Percentiles rank a stretch among this genome's conserved stretches.
These are phyloP conservation scores for Periphyllus acericola DNA, from an alignment of 2,888 invertebrate genomes.

Conservation along the genomic window DNA sequence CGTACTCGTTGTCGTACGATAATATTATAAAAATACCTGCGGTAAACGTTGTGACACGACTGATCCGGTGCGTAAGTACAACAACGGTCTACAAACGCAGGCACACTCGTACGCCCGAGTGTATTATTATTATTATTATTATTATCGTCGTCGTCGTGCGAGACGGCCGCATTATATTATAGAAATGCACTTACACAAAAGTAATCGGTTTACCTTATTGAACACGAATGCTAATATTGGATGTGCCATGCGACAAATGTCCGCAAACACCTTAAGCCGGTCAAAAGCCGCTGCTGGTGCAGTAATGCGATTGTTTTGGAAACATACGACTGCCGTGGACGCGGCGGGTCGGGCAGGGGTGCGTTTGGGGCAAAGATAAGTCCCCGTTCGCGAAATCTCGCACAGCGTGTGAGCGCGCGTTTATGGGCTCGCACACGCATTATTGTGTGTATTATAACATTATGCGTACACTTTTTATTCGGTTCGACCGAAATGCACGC, in stretches of 20 bases:
- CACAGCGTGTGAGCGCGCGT: slow-evolving; percentile 45
- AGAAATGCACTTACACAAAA: slow-evolving; percentile 46
- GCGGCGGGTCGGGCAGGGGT: slow-evolving; percentile 4
- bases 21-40: too few species aligned
- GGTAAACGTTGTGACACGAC: neutral
- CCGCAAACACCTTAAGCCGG: slow-evolving; percentile 60
- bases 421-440: neutral
- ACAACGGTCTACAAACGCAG: neutral
- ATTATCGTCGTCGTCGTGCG: neutral
- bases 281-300: slow-evolving; percentile 50
- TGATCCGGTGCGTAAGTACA: neutral
- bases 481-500: neutral
- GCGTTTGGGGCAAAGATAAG: slow-evolving; percentile 16
- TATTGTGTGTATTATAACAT: neutral
- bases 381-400: slow-evolving; percentile 20
- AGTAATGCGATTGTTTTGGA: slow-evolving; percentile 58
- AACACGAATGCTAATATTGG: neutral
- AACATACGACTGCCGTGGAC: neutral
- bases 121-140: slow-evolving; percentile 15
- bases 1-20: too few species aligned
- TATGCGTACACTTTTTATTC: slow-evolving; percentile 28
- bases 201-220: slow-evolving; percentile 53
- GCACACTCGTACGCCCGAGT: neutral
- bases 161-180: slow-evolving; percentile 33
- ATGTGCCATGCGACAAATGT: slow-evolving; percentile 45